phyloP scores from a whole-genome alignment of 2,797 vertebrate genomes.

The Odontamblyopus lacepedii region DNA sequence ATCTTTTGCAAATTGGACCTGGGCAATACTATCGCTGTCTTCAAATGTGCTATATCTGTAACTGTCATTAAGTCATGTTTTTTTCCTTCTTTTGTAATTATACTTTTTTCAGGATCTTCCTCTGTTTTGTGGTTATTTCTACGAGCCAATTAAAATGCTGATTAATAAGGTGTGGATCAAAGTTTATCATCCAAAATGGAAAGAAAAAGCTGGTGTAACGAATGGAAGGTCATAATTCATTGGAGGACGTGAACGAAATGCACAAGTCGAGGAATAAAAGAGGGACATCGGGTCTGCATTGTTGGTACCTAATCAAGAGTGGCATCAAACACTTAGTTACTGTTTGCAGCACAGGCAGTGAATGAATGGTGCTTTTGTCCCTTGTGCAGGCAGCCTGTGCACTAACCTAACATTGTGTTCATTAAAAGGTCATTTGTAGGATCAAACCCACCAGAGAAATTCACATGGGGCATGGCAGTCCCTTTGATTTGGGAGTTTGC shows the following conservation, averaged over 20 bases:
- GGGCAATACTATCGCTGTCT: slow-evolving; percentile 55
- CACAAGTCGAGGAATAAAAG: slow-evolving; percentile 77
- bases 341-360: slow-evolving; percentile 68
- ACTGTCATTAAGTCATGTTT: slow-evolving; percentile 45
- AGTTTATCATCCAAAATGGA: slow-evolving; percentile 63
- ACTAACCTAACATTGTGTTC: slow-evolving; percentile 83
- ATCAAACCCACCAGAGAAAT: slow-evolving; percentile 78
- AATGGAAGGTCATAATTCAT: slow-evolving; percentile 71
- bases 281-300: slow-evolving; percentile 71
- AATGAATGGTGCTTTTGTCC: slow-evolving; percentile 80
- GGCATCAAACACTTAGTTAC: slow-evolving; percentile 82
- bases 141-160: slow-evolving; percentile 63
- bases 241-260: slow-evolving; percentile 78
- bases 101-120: slow-evolving; percentile 58
- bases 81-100: slow-evolving; percentile 73
- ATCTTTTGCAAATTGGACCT: slow-evolving; percentile 39
- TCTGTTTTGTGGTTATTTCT: slow-evolving; percentile 64
- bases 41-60: slow-evolving; percentile 67
- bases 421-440: slow-evolving; percentile 85
- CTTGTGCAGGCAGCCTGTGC: slow-evolving; percentile 68
- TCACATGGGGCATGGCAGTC: slow-evolving; percentile 74
- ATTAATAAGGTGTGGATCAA: slow-evolving; percentile 66
- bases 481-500: slow-evolving; percentile 64
- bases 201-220: slow-evolving; percentile 44
- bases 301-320: slow-evolving; percentile 80